These are phyloP conservation scores for Sitodiplosis mosellana DNA, from an alignment of 1,140 invertebrate genomes.

Conservation along the genomic window DNA sequence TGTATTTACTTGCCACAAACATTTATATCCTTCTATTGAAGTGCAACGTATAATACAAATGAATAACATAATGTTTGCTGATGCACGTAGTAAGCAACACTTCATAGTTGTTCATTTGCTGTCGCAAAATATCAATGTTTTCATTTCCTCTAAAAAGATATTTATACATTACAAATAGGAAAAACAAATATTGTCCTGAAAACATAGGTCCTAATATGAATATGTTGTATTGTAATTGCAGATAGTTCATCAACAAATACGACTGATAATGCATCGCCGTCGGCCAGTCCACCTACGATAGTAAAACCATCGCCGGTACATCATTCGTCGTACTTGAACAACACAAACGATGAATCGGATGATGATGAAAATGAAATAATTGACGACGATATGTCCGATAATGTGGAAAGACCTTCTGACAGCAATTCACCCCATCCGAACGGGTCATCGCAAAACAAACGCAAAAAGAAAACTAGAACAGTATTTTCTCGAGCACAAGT, in stretches of 20 bases:
- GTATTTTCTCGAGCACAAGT: conserved; percentile 91
- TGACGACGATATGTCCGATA: conserved; percentile 35
- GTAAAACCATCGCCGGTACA: conserved; percentile 21
- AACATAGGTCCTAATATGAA: too few species aligned
- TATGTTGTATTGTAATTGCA: conserved; percentile 24
- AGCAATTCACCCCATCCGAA: conserved; percentile 28
- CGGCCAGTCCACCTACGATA: conserved; percentile 6
- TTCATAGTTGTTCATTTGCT: too few species aligned
- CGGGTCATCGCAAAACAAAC: conserved; percentile 31
- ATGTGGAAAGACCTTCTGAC: conserved; percentile 31
- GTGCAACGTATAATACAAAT: too few species aligned
- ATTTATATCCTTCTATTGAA: too few species aligned
- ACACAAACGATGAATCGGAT: conserved; percentile 41
- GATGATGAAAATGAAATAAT: conserved; percentile 33
- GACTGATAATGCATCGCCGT: conserved; percentile 24
- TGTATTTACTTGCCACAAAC: too few species aligned
- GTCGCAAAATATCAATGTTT: too few species aligned
- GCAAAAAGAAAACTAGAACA: conserved; percentile 96
- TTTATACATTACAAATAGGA: too few species aligned
- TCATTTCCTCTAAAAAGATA: too few species aligned
- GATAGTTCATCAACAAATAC: conserved; percentile 41
- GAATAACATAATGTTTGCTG: too few species aligned
- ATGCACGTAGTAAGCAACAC: too few species aligned
- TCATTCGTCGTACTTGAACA: conserved; percentile 25
- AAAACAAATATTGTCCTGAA: too few species aligned